Base-by-base conservation (phyloP, 2,888 invertebrate species). In the Drosophila neonasuta region DNA sequence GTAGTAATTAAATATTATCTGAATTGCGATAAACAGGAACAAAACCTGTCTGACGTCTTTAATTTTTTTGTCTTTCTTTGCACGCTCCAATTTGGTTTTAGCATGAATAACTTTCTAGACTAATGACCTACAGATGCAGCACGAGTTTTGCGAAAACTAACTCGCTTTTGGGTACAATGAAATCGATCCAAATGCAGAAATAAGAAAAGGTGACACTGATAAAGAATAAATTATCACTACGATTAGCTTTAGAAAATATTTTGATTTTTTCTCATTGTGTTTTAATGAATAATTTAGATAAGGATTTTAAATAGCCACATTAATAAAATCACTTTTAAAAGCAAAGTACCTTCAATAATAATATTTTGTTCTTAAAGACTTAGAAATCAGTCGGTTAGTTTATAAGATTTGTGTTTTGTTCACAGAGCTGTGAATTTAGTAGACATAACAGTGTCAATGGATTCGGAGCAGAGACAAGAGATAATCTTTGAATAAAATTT, bases 21-120 rank as follows among this genome's bases (percentile, higher is more conserved):
- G 8, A 36, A 36, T 36, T 34, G 36, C n/a, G 42, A 17, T 15
- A 29, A 10, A 29, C 8, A 34, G 15, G 15, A 7, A 4, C 15
- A 13, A 41, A 41, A 13, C 15, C 39, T 7, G 15, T 13, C 11
- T 11, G 29, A 0, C 41, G 30, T 30, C 20, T 20, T 20, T 20
- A 20, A 20, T 44, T 54, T 24, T 55, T 34, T 55, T 36, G 20
- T 34, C 41, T 44, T 3, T 45, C 9, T 30, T 34, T 9, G 15
- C 17, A 15, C 39, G 15, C 36, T 36, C 36, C n/a, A 36, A n/a
- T 11, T 36, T n/a, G 36, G 2, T 5, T n/a, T 36, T 36, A 11
- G 50, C 39, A 17, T 52, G 51, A 67, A 52, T 52, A 57, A 52
- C 57, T 67, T 67, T 67, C 66, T 65, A 57, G 67, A 10, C 30